Evolutionary conservation across 37 sponge, comb jelly and placozoan genomes (phyloP).

Genomic region (Bolinopsis microptera): DNA sequence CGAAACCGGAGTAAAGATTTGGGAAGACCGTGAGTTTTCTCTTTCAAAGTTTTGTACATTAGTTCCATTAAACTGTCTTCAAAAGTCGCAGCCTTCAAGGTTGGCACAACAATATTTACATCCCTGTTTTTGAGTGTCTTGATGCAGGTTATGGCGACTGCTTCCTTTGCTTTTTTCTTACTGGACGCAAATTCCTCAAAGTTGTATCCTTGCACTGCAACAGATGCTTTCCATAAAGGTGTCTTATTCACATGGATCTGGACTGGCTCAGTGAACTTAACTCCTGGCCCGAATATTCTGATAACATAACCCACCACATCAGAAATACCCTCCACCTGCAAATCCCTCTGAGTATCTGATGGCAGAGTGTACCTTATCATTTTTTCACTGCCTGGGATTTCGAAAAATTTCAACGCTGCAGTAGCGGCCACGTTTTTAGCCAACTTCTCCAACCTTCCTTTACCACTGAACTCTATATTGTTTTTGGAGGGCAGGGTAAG

Average conservation of each 20-base stretch:
- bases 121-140: neutral
- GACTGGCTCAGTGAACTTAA: neutral
- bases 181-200: neutral
- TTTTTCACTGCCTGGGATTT: neutral
- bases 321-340: neutral
- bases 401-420: neutral
- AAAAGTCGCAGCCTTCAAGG: neutral
- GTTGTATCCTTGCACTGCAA: neutral
- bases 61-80: neutral
- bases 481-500: neutral
- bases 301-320: conserved; percentile 8
- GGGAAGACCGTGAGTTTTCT: neutral
- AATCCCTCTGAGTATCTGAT: neutral
- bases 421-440: neutral
- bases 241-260: neutral
- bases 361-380: neutral
- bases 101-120: neutral
- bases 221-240: neutral
- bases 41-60: neutral
- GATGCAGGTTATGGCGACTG: neutral
- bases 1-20: neutral
- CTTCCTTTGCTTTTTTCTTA: neutral
- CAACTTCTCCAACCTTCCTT: neutral
- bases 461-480: neutral
- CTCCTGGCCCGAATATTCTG: conserved; percentile 3